Evolutionary conservation across 2,113 vertebrate genomes (phyloP), one percentile per base, ranked within the genome.

Genomic region (Platysteira castanea): DNA sequence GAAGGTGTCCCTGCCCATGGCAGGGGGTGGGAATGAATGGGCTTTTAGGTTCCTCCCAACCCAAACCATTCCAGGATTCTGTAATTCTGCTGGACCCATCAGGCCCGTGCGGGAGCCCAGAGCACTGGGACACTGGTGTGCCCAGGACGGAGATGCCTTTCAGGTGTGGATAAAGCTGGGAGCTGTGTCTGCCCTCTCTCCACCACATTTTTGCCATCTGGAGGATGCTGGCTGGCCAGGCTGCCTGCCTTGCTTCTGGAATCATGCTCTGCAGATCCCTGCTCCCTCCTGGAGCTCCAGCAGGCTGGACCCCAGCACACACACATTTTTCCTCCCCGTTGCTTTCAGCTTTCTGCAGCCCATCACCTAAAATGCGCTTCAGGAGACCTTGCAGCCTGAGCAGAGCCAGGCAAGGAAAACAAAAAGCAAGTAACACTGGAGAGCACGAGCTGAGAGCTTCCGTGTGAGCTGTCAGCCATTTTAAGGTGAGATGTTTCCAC

Each of bases 401-500:
- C 63, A 41, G 52, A 56, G 70, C 24, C 87, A 64, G 35, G 8
- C 42, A 11, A 68, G 77, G 81, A 9, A 63, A 79, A 67, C 46
- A 71, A 31, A 54, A 52, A 69, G 41, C 87, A 65, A 68, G 7
- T 5, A 46, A 33, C 3, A 4, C 7, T 17, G 3, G 61, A 33
- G 49, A 95, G 75, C 89, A 54, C 0, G 41, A 87, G 82, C 90
- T 77, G 85, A 35, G 90, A 84, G 80, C 87, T 27, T 23, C 3
- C 15, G 42, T 6, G 56, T 8, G 84, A 97, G 60, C 87, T 57
- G 81, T 64, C 94, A 93, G 85, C 94, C 94, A 93, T 96, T 83
- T 85, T 79, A 77, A 93, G 92, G 96, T 64, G 90, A 92, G 94
- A 61, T 42, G 94, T 61, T 88, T 35, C 82, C 95, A 73, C 53